Evolutionary conservation across 2,113 vertebrate species (phyloP).

Genomic region (Tinamus guttatus): DNA sequence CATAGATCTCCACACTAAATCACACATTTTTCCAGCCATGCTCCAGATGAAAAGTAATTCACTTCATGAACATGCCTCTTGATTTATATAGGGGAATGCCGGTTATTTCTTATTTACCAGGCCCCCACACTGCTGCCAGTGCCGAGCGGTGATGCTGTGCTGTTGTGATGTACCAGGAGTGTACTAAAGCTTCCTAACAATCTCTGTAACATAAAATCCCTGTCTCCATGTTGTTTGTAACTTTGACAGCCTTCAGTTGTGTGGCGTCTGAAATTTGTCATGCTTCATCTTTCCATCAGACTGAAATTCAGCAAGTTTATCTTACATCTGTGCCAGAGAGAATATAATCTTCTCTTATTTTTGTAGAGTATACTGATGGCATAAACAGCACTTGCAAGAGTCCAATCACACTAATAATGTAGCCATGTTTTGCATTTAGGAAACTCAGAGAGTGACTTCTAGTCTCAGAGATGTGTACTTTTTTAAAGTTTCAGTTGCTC

Average conservation of each 20-base stretch:
- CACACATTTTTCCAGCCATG: not conserved
- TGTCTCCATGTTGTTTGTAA: not conserved
- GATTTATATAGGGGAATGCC: slow-evolving; percentile 12
- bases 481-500: not conserved
- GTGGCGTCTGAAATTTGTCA: not conserved
- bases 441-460: not conserved
- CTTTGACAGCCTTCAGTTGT: not conserved
- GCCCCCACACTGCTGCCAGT: not conserved
- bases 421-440: not conserved
- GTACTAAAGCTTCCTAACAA: not conserved
- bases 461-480: not conserved
- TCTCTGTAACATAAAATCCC: not conserved
- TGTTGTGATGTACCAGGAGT: not conserved
- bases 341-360: not conserved
- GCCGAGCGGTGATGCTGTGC: not conserved
- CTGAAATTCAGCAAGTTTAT: not conserved
- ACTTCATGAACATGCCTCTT: not conserved
- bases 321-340: not conserved
- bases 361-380: not conserved
- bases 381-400: not conserved
- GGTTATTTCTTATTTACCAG: not conserved
- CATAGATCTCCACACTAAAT: not conserved
- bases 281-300: not conserved
- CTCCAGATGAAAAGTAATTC: not conserved
- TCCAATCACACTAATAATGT: not conserved